Percentiles rank a stretch among this genome's conserved stretches.
Evolutionary conservation across 2,888 invertebrate species (phyloP).

Genomic region (Lamproptera curius): DNA sequence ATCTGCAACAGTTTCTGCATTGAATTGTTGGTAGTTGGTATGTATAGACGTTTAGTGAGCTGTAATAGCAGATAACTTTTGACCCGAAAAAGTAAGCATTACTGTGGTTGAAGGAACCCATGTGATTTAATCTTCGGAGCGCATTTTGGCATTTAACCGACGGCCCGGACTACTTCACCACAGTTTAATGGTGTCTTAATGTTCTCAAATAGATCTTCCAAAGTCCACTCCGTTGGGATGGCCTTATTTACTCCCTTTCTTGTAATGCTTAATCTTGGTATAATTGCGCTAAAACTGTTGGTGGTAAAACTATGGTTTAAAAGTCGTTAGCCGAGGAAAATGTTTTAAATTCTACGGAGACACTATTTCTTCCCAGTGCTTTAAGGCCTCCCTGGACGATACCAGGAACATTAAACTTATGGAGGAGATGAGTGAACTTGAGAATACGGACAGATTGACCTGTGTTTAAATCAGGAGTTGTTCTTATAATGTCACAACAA

Average conservation of each 20-base stretch:
- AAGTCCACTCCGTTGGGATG: neutral
- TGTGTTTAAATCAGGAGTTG: neutral
- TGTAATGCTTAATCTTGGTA: neutral
- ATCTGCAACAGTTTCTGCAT: too few species aligned
- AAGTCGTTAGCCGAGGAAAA: neutral
- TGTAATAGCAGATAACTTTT: neutral
- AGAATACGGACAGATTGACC: neutral
- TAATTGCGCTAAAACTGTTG: neutral
- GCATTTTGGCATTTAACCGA: neutral
- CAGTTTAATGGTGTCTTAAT: neutral
- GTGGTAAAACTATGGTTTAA: too few species aligned
- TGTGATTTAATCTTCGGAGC: neutral
- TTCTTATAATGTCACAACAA: neutral
- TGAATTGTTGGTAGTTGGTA: neutral
- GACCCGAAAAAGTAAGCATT: neutral
- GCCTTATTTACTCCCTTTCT: neutral
- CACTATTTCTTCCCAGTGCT: neutral
- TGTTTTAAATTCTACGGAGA: neutral
- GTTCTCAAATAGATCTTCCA: neutral
- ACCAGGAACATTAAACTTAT: neutral
- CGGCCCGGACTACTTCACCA: neutral
- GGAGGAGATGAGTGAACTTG: neutral
- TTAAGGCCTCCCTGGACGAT: neutral
- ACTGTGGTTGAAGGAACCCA: neutral
- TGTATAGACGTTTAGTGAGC: neutral